Evolutionary conservation across 2,888 invertebrate species (phyloP).

Genomic region (Seladonia tumulorum): DNA sequence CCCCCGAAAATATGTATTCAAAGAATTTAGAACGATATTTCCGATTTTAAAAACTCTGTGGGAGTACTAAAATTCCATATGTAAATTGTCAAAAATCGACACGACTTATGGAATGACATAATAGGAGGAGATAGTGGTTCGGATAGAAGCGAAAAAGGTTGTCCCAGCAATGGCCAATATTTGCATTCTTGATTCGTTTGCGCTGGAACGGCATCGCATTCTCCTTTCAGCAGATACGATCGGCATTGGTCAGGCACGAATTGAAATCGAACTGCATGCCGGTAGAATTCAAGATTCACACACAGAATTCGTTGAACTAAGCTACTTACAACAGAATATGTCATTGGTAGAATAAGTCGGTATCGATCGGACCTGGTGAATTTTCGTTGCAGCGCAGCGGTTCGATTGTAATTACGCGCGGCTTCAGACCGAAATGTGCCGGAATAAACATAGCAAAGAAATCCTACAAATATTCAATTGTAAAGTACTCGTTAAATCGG

Average conservation of each 20-base stretch:
- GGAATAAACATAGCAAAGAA: slow-evolving; percentile 1
- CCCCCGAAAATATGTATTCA: not conserved
- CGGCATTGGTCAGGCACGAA: not conserved
- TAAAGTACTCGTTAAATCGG: not conserved
- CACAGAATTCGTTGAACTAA: not conserved
- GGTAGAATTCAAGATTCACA: not conserved
- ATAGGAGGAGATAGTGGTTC: not conserved
- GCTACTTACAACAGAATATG: not conserved
- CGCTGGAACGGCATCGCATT: not conserved
- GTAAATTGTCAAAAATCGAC: not conserved
- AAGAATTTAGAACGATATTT: not conserved
- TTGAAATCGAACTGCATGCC: not conserved
- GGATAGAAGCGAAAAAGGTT: not conserved
- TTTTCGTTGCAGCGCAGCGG: not conserved
- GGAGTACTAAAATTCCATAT: not conserved
- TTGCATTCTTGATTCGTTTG: not conserved
- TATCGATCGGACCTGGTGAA: not conserved
- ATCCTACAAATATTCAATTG: not conserved
- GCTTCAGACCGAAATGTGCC: not conserved
- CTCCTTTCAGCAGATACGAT: not conserved
- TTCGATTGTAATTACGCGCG: not conserved
- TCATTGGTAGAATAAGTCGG: not conserved
- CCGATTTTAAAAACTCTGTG: not conserved
- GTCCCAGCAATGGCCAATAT: not conserved
- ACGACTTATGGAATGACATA: not conserved